Percentiles rank a stretch among this genome's conserved stretches.
Evolutionary conservation across 2,797 vertebrate genomes (phyloP).

Genomic region (Rallus crepitans): DNA sequence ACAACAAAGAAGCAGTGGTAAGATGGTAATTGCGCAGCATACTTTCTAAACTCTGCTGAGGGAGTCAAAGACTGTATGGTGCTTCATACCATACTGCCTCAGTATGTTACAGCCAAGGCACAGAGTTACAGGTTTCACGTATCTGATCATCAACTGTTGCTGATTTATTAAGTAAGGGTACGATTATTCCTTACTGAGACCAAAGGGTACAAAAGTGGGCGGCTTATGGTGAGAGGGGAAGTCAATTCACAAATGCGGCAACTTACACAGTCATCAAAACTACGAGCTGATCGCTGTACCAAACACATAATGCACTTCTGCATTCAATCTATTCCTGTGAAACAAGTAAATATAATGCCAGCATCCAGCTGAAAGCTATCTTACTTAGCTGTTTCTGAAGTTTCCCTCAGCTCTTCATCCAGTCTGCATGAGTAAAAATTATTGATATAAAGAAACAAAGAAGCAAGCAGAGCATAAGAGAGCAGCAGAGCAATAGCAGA

Average conservation of each 20-base stretch:
- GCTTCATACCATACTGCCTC: neutral
- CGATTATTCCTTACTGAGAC: neutral
- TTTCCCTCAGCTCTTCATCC: slow-evolving; percentile 93
- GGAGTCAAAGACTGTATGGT: neutral
- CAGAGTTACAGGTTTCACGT: neutral
- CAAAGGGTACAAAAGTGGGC: neutral
- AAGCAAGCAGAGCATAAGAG: slow-evolving; percentile 79
- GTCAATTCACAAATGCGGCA: slow-evolving; percentile 10
- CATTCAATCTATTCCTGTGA: slow-evolving; percentile 47
- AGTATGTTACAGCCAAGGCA: neutral
- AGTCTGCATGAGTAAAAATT: slow-evolving; percentile 86
- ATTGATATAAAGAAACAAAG: slow-evolving; percentile 72
- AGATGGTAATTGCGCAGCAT: neutral
- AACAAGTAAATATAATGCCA: slow-evolving; percentile 22
- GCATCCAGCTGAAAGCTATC: slow-evolving; percentile 69
- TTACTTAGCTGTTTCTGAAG: slow-evolving; percentile 92
- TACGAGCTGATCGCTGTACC: neutral
- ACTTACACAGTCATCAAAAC: neutral
- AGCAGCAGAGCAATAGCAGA: slow-evolving; percentile 77
- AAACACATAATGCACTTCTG: slow-evolving; percentile 19
- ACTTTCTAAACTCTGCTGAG: neutral
- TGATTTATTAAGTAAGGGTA: neutral
- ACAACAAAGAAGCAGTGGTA: neutral
- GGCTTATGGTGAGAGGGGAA: slow-evolving; percentile 15
- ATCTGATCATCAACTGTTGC: neutral